Percentiles rank a stretch among this genome's conserved stretches.
These are phyloP conservation scores for Antheraea yamamai DNA, from an alignment of 2,888 invertebrate species.

Conservation along the genomic window DNA sequence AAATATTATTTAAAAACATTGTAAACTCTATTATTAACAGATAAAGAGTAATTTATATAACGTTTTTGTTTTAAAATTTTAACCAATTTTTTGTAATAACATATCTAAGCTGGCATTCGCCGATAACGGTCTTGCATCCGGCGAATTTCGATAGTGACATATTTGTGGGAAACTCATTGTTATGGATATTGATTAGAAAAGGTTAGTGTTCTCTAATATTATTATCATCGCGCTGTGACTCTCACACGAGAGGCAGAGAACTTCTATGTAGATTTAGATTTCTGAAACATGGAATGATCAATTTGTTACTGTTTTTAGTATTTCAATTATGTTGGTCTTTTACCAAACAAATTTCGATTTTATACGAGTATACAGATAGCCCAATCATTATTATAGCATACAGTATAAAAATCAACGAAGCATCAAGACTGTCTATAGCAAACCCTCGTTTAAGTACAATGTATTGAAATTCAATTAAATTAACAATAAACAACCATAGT, in stretches of 20 bases:
- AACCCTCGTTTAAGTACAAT: constrained; percentile 2
- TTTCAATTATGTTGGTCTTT: too few species aligned
- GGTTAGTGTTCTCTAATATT: constrained; percentile 19
- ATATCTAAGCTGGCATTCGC: constrained; percentile 49
- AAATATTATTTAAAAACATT: constrained; percentile 29
- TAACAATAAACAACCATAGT: constrained; percentile 41
- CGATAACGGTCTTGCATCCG: constrained; percentile 53
- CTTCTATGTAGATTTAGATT: not conserved
- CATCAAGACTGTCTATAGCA: not conserved
- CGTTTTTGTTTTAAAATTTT: constrained; percentile 35
- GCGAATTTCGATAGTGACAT: constrained; percentile 35
- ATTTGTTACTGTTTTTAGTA: too few species aligned
- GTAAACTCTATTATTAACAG: constrained; percentile 34
- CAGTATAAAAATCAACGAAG: not conserved
- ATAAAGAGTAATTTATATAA: constrained; percentile 50
- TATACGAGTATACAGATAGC: too few species aligned
- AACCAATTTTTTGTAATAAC: constrained; percentile 33
- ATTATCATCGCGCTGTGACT: not conserved
- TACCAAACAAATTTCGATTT: too few species aligned
- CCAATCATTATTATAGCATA: too few species aligned
- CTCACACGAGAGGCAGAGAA: not conserved
- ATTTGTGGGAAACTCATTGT: constrained; percentile 1
- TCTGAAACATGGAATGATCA: too few species aligned
- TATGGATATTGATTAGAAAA: constrained; percentile 15
- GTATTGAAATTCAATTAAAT: constrained; percentile 31